Conservation (phyloP, 2,888 invertebrate genomes). For the Schizotus pectinicornis region DNA sequence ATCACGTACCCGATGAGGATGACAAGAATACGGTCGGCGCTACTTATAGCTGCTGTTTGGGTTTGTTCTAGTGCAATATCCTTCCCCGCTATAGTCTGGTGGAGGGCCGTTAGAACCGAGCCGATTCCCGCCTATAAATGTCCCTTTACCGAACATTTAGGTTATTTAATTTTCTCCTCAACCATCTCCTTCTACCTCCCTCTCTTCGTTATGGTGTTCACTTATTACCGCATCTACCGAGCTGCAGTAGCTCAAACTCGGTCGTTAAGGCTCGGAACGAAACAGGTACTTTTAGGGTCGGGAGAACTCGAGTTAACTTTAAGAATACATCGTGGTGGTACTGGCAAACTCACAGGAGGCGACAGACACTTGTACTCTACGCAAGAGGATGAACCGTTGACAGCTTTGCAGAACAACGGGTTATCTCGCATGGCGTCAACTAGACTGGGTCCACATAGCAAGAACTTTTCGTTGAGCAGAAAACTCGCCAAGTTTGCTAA, state of each 20-base stretch:
- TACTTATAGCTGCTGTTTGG: slow-evolving; percentile 94
- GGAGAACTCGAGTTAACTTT: slow-evolving; percentile 88
- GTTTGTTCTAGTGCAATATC: slow-evolving; percentile 95
- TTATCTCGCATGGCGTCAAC: slow-evolving; percentile 73
- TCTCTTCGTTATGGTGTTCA: slow-evolving; percentile 96
- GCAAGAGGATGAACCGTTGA: slow-evolving; percentile 77
- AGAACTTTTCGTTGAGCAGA: slow-evolving; percentile 91
- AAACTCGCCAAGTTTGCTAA: slow-evolving; percentile 95
- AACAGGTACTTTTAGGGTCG: slow-evolving; percentile 84
- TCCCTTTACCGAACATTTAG: slow-evolving; percentile 94
- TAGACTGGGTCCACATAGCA: slow-evolving; percentile 68
- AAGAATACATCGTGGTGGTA: slow-evolving; percentile 92
- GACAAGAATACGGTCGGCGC: slow-evolving; percentile 85
- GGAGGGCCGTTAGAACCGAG: slow-evolving; percentile 85
- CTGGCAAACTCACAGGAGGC: slow-evolving; percentile 61
- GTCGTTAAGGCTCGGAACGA: slow-evolving; percentile 89
- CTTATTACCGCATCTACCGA: slow-evolving; percentile 94
- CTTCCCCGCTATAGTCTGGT: slow-evolving; percentile 97
- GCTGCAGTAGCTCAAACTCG: slow-evolving; percentile 93
- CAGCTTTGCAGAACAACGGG: slow-evolving; percentile 80
- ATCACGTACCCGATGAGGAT: slow-evolving; percentile 96
- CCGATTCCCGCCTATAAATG: slow-evolving; percentile 86
- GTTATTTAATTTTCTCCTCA: slow-evolving; percentile 96
- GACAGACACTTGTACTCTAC: slow-evolving; percentile 60
- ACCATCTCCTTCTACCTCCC: slow-evolving; percentile 98